phyloP scores from a whole-genome alignment of 2,888 invertebrate genomes.

The Drosophila helvetica region DNA sequence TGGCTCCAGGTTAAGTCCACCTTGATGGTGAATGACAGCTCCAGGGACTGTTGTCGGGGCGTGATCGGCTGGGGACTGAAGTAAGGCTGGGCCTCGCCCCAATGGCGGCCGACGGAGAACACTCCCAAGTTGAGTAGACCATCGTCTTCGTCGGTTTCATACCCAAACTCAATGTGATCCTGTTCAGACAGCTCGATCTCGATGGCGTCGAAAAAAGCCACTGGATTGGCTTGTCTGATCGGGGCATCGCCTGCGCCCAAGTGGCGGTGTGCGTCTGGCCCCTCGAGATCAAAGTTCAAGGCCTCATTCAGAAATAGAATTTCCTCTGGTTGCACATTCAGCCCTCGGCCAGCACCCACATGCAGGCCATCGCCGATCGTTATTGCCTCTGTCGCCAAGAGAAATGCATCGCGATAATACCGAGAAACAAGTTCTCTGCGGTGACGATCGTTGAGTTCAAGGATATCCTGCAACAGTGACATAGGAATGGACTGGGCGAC shows the following conservation, averaged over 20 bases:
- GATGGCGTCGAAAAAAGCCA: background rate
- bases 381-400: background rate
- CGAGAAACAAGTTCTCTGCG: background rate
- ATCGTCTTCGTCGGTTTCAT: background rate
- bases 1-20: background rate
- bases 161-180: background rate
- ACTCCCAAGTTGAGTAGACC: background rate
- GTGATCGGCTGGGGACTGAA: background rate
- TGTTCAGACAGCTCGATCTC: background rate
- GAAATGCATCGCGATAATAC: background rate
- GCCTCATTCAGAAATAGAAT: background rate
- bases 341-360: background rate
- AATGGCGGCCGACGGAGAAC: background rate
- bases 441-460: background rate
- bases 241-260: background rate
- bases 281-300: background rate
- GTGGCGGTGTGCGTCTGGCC: background rate
- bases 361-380: conserved; percentile 30
- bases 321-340: background rate
- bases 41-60: background rate
- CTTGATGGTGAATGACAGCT: background rate
- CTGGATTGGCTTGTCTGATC: background rate
- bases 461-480: background rate
- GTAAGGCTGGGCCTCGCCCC: background rate
- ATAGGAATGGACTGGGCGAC: background rate